Base-by-base conservation (phyloP, 2,888 invertebrate genomes). In the Erebia aethiops region DNA sequence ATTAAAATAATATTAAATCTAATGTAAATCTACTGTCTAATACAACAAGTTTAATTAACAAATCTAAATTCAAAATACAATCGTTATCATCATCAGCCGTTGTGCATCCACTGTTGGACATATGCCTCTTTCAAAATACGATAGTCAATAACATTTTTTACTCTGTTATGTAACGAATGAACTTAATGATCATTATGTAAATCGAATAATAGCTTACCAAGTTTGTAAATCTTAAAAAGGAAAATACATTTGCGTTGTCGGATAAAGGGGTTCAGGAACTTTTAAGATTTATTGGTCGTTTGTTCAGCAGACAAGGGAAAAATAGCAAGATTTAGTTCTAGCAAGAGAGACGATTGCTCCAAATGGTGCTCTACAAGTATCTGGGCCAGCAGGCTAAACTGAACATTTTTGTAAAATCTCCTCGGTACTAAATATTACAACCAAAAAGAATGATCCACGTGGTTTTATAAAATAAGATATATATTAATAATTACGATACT, bases 251-350 rank as follows among this genome's bases (percentile, higher is more conserved):
- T 74, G 66, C 71, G 61, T 70, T 71, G 70, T 77, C 77, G 73
- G 74, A 74, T 77, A 80, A 81, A 81, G 80, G 78, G 78, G 79
- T 80, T 77, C 75, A 76, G 73, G 79, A 81, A 79, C 80, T 81
- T 79, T 80, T 76, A 80, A 82, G 81, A 81, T 81, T 82, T 82
- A 82, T 68, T 79, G 80, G 76, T 76, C 78, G 78, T 79, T 79
- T 82, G 80, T 80, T 80, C 80, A 78, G 75, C 73, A 78, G 77
- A 81, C 81, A 82, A 81, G 71, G 80, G 81, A 82, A 79, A 80
- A 80, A 80, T 78, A 76, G 77, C 74, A 77, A 81, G 82, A 82
- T 82, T 82, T 82, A 82, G 78, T 77, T 79, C 77, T 73, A 70
- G 76, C 72, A 73, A 75, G 78, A 76, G 78, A 78, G 79, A 77